phyloP scores from a whole-genome alignment of 92 coral and sea anemone species.

The Blastomussa wellsi region DNA sequence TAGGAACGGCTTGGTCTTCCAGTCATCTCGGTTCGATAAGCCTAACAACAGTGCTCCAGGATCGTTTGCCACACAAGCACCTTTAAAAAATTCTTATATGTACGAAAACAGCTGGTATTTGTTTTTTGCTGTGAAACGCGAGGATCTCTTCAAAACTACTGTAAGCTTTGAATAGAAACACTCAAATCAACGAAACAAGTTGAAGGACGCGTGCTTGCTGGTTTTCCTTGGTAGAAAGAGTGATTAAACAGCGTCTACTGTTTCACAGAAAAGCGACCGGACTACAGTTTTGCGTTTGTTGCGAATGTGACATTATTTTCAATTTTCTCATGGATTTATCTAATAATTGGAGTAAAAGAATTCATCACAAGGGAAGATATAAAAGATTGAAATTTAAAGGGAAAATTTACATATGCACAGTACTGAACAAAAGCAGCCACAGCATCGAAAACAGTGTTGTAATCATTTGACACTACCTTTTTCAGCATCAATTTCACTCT shows the following conservation, averaged over 20 bases:
- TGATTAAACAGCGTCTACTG: neutral
- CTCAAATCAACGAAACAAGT: neutral
- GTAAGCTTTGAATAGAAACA: neutral
- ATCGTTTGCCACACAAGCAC: neutral
- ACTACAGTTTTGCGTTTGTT: neutral
- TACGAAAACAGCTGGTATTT: neutral
- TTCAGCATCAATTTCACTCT: neutral
- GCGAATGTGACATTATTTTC: neutral
- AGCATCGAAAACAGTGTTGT: neutral
- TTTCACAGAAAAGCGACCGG: neutral
- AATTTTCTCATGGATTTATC: neutral
- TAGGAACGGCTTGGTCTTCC: slow-evolving; percentile 5
- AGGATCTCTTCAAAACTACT: neutral
- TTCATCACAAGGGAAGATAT: neutral
- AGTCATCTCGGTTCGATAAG: neutral
- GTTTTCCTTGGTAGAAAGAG: neutral
- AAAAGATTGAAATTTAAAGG: too few species aligned
- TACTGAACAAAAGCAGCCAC: too few species aligned
- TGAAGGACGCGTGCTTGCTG: neutral
- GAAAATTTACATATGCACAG: too few species aligned
- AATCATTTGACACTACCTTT: neutral
- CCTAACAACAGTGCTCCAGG: neutral
- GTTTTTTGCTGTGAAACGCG: neutral
- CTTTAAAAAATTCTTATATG: neutral
- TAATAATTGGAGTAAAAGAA: neutral